These are phyloP conservation scores for Pelusios castaneus DNA, from an alignment of 2,113 vertebrate species.

Conservation along the genomic window DNA sequence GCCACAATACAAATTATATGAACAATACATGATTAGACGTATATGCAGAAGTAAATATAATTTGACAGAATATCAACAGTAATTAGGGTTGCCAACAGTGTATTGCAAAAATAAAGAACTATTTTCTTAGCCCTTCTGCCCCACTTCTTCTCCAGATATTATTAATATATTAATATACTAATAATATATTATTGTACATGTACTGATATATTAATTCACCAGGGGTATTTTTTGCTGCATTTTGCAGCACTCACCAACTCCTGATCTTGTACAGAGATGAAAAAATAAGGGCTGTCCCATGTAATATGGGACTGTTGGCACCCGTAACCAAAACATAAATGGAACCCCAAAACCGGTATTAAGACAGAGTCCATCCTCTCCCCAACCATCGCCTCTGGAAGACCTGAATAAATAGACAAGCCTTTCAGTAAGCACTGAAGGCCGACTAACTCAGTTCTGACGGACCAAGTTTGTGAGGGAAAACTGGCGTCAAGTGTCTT, in stretches of 20 bases:
- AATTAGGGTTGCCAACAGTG: background rate
- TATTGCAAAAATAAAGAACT: background rate
- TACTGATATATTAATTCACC: too few relatives aligned
- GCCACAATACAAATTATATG: background rate
- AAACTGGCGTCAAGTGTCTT: background rate
- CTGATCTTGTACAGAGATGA: background rate
- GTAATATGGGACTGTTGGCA: background rate
- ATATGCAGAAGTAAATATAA: background rate
- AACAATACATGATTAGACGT: background rate
- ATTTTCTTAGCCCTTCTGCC: background rate
- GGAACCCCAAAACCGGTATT: background rate
- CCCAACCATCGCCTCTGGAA: slow-evolving; percentile 48
- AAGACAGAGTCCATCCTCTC: slow-evolving; percentile 3
- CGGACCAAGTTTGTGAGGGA: background rate
- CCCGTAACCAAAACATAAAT: background rate
- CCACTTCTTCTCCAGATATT: background rate
- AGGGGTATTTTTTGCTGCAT: background rate
- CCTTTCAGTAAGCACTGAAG: background rate
- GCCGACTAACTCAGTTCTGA: background rate
- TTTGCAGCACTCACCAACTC: background rate
- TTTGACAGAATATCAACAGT: background rate
- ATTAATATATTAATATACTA: too few relatives aligned
- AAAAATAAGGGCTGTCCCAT: background rate
- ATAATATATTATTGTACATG: background rate
- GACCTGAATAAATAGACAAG: slow-evolving; percentile 35